Conservation (phyloP, 2,113 vertebrate species). For the Sturnira hondurensis region DNA sequence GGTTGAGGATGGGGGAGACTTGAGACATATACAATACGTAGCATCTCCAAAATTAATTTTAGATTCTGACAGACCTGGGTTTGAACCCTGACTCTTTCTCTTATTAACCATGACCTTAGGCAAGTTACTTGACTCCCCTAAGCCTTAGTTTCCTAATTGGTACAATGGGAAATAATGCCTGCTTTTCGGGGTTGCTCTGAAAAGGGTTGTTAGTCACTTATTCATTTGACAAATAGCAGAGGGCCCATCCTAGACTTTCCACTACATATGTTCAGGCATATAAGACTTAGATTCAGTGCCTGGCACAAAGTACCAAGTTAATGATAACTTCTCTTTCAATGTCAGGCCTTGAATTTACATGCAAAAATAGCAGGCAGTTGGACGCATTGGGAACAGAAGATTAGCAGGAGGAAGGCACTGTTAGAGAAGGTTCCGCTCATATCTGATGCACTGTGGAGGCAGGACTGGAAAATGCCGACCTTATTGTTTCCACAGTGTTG, state of each 20-base stretch:
- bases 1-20: neutral
- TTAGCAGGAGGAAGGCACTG: neutral
- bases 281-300: neutral
- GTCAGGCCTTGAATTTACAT: neutral
- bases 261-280: neutral
- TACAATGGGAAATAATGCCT: neutral
- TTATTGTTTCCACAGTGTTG: neutral
- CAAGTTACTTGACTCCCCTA: neutral
- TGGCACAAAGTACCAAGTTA: neutral
- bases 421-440: neutral
- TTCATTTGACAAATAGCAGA: neutral
- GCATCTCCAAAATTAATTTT: neutral
- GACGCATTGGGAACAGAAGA: constrained; percentile 16
- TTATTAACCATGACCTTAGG: neutral
- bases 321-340: constrained; percentile 24
- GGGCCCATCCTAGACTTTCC: neutral
- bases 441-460: neutral
- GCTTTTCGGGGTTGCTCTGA: neutral
- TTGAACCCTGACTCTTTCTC: constrained; percentile 5
- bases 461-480: neutral
- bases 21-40: neutral
- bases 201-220: neutral
- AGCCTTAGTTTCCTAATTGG: neutral
- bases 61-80: neutral
- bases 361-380: neutral